Evolutionary conservation across 2,113 vertebrate genomes (phyloP).

Genomic region (Sminthopsis crassicaudata): DNA sequence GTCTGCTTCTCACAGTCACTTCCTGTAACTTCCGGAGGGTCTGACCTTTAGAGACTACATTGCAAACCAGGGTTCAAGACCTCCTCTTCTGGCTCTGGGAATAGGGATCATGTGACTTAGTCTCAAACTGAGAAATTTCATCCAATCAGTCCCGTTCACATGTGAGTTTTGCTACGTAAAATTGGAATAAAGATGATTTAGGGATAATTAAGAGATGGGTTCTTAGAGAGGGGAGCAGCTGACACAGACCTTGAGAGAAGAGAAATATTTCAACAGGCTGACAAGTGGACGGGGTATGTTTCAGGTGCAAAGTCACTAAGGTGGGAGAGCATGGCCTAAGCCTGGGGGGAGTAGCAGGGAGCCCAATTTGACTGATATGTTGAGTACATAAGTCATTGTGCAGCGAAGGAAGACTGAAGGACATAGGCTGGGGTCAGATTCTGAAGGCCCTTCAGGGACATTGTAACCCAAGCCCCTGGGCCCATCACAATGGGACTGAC

Average conservation of each 20-base stretch:
- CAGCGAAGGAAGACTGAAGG: neutral
- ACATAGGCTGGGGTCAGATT: neutral
- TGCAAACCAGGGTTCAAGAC: too few relatives aligned
- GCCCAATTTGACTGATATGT: neutral
- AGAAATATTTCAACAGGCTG: neutral
- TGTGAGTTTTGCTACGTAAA: constrained; percentile 4
- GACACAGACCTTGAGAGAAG: neutral
- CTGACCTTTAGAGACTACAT: too few relatives aligned
- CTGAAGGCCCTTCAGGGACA: neutral
- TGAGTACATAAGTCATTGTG: neutral
- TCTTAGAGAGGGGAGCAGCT: too few relatives aligned
- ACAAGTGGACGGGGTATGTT: neutral
- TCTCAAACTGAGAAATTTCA: too few relatives aligned
- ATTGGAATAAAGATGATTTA: neutral
- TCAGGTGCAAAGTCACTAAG: neutral
- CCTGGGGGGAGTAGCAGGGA: neutral
- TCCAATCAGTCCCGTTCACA: too few relatives aligned
- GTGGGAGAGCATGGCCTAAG: neutral
- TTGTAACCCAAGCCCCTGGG: too few relatives aligned
- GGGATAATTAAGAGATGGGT: constrained; percentile 3
- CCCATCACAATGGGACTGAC: neutral
- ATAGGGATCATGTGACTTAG: too few relatives aligned
- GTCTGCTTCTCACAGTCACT: too few relatives aligned
- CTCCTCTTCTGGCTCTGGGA: too few relatives aligned
- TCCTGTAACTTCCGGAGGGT: too few relatives aligned